Base-by-base conservation (phyloP, 2,888 invertebrate species). In the Anodontia alba region DNA sequence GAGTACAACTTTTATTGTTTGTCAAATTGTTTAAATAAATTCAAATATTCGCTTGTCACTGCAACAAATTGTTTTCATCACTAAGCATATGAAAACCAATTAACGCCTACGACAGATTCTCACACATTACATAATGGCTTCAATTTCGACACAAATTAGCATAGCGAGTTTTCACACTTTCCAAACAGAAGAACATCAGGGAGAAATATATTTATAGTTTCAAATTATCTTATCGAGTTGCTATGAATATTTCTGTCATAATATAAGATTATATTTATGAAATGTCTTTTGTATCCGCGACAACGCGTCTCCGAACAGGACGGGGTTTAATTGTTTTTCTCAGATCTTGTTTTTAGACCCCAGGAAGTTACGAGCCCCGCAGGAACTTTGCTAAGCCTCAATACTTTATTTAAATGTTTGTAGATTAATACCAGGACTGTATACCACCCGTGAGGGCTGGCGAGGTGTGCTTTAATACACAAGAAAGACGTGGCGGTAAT, bases 301-400 rank as follows among this genome's bases (percentile, higher is more conserved):
- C 85, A 43, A 46, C 36, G 31, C 72, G 85, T 85, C 85, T 85
- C 82, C 78, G 51, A 68, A 49, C 66, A 78, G 80, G 80, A 74
- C 68, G 76, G 80, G 78, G 82, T 75, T 83, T 85, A 85, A 85
- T 85, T 85, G 85, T 80, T 85, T 85, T 85, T 85, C 85, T 83
- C 85, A 78, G 85, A 85, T 85, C 82, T 46, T 78, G 85, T 85
- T 78, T 82, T 80, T 79, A 72, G 76, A 73, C 42, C 76, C 73
- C 73, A 76, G 75, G 73, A 75, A 70, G 78, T 85, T 85, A 85
- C 73, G 70, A 69, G 70, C 81, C 85, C 78, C 85, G 8, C 17
- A 76, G 85, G 85, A 76, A 10, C 29, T 26, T 38, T 72, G 78
- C 76, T 80, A 78, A 80, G 80, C 80, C 76, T 80, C 72, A 49